Percentiles rank a stretch among this genome's conserved stretches.
These are phyloP conservation scores for Eulemur macaco DNA, from an alignment of 2,113 vertebrate species.

Conservation along the genomic window DNA sequence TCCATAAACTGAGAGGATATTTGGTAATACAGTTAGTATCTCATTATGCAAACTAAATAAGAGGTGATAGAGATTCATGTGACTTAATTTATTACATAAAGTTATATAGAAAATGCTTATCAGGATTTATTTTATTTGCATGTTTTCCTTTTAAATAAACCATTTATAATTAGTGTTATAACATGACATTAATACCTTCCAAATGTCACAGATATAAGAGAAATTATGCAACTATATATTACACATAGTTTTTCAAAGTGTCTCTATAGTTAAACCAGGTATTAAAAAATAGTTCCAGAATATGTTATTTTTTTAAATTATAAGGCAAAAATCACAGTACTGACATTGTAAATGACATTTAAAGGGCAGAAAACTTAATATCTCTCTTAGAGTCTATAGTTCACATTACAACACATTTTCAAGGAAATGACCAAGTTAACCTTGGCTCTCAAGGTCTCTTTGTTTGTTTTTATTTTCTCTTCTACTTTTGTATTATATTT, in stretches of 20 bases:
- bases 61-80: not conserved
- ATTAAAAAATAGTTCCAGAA: not conserved
- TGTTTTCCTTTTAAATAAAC: not conserved
- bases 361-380: constrained; percentile 56
- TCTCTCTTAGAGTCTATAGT: constrained; percentile 53
- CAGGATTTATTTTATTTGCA: not conserved
- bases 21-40: not conserved
- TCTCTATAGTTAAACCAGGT: not conserved
- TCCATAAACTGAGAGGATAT: not conserved
- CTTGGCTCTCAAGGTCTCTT: constrained; percentile 63
- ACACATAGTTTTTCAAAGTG: not conserved
- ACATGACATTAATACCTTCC: not conserved
- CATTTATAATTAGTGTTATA: not conserved
- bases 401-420: constrained; percentile 56
- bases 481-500: constrained; percentile 42
- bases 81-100: not conserved
- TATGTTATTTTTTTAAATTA: not conserved
- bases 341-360: constrained; percentile 67
- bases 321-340: not conserved
- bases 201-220: not conserved
- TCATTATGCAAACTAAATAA: not conserved
- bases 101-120: not conserved
- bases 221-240: not conserved
- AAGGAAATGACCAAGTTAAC: constrained; percentile 65
- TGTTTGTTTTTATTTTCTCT: constrained; percentile 62